These are phyloP conservation scores for Scelioninae gen. 1 DNA, from an alignment of 2,888 invertebrate species.

Conservation along the genomic window DNA sequence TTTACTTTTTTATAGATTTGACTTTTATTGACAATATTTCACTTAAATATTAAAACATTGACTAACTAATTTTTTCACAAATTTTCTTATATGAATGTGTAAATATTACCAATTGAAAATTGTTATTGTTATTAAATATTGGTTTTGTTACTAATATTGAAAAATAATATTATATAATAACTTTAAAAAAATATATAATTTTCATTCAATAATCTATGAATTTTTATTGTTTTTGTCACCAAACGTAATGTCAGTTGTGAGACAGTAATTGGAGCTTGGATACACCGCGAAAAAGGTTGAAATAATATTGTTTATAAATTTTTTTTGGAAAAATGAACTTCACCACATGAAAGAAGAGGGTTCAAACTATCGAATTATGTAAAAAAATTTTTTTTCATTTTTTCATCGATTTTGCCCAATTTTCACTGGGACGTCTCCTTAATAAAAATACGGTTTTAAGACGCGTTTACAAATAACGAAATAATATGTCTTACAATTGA, in stretches of 20 bases:
- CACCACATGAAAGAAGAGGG: constrained; percentile 20
- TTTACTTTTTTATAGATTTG: constrained; percentile 23
- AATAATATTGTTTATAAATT: constrained; percentile 26
- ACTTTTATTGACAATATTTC: constrained; percentile 1
- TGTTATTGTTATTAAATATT: too few species aligned
- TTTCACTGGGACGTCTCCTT: constrained; percentile 8
- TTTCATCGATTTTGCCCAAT: constrained; percentile 11
- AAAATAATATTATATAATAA: too few species aligned
- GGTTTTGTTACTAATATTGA: too few species aligned
- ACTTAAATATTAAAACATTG: too few species aligned
- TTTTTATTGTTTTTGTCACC: background rate
- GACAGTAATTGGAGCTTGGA: constrained; percentile 20
- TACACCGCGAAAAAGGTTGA: constrained; percentile 18
- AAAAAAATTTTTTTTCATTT: constrained; percentile 7
- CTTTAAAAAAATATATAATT: too few species aligned
- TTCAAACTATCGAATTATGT: constrained; percentile 9
- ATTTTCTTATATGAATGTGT: too few species aligned
- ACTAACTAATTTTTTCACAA: too few species aligned
- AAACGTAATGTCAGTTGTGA: constrained; percentile 13
- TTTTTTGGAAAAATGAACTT: constrained; percentile 7
- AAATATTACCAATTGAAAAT: too few species aligned
- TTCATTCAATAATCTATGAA: too few species aligned
- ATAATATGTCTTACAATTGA: too few species aligned
- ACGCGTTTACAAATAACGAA: too few species aligned
- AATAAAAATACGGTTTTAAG: too few species aligned